Evolutionary conservation across 1,140 invertebrate species (phyloP).

Genomic region (Amyelois transitella): DNA sequence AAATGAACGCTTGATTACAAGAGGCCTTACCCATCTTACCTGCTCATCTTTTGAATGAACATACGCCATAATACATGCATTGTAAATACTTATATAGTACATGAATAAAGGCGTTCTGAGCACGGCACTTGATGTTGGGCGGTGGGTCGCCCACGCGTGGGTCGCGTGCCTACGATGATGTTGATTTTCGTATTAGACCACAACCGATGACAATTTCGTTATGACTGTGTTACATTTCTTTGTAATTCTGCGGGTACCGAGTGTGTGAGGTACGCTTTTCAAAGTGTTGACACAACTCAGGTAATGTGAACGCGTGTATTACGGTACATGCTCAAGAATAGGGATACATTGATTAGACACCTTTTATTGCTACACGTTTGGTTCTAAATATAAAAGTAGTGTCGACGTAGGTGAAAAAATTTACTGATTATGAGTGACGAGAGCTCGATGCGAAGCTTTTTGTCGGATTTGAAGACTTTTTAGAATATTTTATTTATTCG

Average conservation of each 20-base stretch:
- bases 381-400: too few species aligned
- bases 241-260: background rate
- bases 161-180: background rate
- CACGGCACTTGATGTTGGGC: background rate
- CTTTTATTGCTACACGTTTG: background rate
- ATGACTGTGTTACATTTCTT: background rate
- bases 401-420: too few species aligned
- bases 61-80: background rate
- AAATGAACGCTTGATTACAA: too few species aligned
- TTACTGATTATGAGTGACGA: too few species aligned
- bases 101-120: background rate
- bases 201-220: background rate
- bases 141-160: background rate
- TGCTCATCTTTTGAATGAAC: background rate
- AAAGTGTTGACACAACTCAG: background rate
- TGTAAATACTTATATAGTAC: background rate
- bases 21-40: too few species aligned
- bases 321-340: background rate
- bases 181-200: conserved; percentile 7
- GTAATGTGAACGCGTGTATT: background rate
- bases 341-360: background rate
- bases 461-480: background rate
- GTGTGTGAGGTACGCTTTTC: background rate
- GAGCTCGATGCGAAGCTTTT: too few species aligned
- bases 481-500: background rate